A percentile compares a stretch with the other conserved stretches of the same genome.
These are phyloP conservation scores for Drosophila suzukii DNA, from an alignment of 1,140 invertebrate species.

Conservation along the genomic window DNA sequence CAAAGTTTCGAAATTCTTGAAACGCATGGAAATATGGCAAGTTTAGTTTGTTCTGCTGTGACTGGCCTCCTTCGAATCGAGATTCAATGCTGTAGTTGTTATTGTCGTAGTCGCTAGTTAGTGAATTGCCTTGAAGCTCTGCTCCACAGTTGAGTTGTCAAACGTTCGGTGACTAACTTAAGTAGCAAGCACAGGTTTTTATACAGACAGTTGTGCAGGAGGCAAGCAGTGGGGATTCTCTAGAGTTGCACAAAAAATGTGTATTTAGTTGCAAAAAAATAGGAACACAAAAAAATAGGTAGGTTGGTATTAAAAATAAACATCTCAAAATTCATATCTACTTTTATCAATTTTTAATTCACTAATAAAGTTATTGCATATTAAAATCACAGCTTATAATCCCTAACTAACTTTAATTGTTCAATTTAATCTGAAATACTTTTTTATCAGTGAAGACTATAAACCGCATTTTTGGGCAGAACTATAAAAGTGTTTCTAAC, in stretches of 20 bases:
- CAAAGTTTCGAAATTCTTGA: slow-evolving; percentile 75
- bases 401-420: too few species aligned
- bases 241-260: neutral
- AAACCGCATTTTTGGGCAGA: neutral
- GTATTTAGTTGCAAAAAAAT: too few species aligned
- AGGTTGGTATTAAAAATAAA: too few species aligned
- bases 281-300: too few species aligned
- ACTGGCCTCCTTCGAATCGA: slow-evolving; percentile 52
- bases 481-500: neutral
- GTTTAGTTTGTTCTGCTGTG: slow-evolving; percentile 71
- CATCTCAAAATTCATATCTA: too few species aligned
- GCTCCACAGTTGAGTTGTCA: slow-evolving; percentile 76
- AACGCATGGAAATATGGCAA: slow-evolving; percentile 71
- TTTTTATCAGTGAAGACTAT: neutral
- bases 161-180: slow-evolving; percentile 64
- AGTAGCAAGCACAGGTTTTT: slow-evolving; percentile 46
- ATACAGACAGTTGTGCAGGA: slow-evolving; percentile 24
- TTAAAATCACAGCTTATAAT: too few species aligned
- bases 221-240: slow-evolving; percentile 22
- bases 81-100: slow-evolving; percentile 37
- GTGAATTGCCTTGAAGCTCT: slow-evolving; percentile 64
- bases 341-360: too few species aligned
- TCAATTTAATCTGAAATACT: neutral
- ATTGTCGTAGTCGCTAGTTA: slow-evolving; percentile 46
- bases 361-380: too few species aligned